Evolutionary conservation across 1,140 invertebrate genomes (phyloP), one percentile per base, ranked within the genome.

Genomic region (Antheraea mylitta): DNA sequence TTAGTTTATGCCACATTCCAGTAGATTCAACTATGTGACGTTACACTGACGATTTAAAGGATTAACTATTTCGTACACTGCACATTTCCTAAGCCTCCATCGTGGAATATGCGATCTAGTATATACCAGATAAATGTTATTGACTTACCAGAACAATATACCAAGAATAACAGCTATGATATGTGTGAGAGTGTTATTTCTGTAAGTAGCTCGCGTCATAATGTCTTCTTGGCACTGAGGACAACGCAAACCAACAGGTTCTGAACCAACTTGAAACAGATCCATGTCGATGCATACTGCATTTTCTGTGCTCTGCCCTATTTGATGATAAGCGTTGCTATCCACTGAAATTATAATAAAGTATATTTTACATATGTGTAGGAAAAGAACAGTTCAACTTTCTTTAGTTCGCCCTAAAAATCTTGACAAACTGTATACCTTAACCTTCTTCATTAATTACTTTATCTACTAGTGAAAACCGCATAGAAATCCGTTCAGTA

Each of bases 241-340:
- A 66, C 90, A 92, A 3, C 85, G 78, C 81, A 90, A 86, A 13
- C 90, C 90, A 38, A 92, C 86, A 2, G 90, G 88, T 66, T 92
- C 90, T 0, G 88, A 90, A 0, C 90, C 90, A 10, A 90, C 90
- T 16, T 85, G 86, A 38, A 92, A 62, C 4, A 92, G 65, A 42
- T 92, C 90, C 85, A 92, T 86, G 68, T 92, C 90, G 7, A 92
- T 90, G 60, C 69, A 77, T 8, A 86, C 83, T 9, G 80, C 80
- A 68, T 86, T 83, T 6, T 75, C 70, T n/a, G 77, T 74, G 58
- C 75, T 81, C 68, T 83, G 82, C 5, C 69, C 63, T 62, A 92
- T 91, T 58, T 80, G 87, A 42, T 80, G 82, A 64, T 91, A 91
- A 16, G 71, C 65, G 66, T 81, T 87, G 2, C 74, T 64, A 19